Evolutionary conservation across 2,888 invertebrate species (phyloP).

Genomic region (Chymomyza procnemis): DNA sequence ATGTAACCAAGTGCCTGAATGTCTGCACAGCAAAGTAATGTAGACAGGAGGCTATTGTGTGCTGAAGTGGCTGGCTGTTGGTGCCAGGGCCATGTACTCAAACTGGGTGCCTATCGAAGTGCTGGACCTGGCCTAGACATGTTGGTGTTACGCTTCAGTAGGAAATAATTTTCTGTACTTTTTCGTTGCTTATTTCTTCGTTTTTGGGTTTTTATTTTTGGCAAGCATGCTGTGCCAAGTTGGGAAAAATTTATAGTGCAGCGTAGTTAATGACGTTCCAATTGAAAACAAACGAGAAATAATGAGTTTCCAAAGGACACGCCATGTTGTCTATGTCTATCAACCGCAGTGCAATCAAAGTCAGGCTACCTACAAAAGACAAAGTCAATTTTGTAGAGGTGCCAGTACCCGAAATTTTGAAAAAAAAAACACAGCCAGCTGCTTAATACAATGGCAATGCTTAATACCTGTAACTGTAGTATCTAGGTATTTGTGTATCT

Average conservation of each 20-base stretch:
- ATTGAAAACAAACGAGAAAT: slow-evolving; percentile 69
- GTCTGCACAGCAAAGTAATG: slow-evolving; percentile 38
- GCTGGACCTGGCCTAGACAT: slow-evolving; percentile 25
- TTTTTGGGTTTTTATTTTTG: slow-evolving; percentile 40
- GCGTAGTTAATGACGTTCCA: slow-evolving; percentile 65
- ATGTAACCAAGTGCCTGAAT: slow-evolving; percentile 59
- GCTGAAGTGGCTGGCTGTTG: slow-evolving; percentile 47
- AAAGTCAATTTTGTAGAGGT: slow-evolving; percentile 56
- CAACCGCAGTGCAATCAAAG: slow-evolving; percentile 63
- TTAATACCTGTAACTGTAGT: slow-evolving; percentile 14
- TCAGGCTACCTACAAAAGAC: slow-evolving; percentile 15
- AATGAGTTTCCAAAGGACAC: slow-evolving; percentile 61
- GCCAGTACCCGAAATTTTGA: slow-evolving; percentile 32
- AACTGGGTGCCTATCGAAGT: not conserved
- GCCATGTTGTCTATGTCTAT: slow-evolving; percentile 64
- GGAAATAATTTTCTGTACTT: slow-evolving; percentile 36
- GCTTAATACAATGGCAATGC: not conserved
- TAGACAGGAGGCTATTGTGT: slow-evolving; percentile 44
- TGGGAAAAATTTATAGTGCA: slow-evolving; percentile 47
- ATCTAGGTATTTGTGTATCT: slow-evolving; percentile 21
- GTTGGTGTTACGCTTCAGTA: slow-evolving; percentile 38
- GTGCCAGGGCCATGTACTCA: slow-evolving; percentile 18
- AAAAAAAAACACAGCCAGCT: not conserved
- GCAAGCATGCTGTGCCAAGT: slow-evolving; percentile 31
- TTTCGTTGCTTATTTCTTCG: not conserved